Percentiles rank a stretch among this genome's conserved stretches.
phyloP scores from a whole-genome alignment of 2,797 vertebrate genomes.

The Pangasius krempfi region DNA sequence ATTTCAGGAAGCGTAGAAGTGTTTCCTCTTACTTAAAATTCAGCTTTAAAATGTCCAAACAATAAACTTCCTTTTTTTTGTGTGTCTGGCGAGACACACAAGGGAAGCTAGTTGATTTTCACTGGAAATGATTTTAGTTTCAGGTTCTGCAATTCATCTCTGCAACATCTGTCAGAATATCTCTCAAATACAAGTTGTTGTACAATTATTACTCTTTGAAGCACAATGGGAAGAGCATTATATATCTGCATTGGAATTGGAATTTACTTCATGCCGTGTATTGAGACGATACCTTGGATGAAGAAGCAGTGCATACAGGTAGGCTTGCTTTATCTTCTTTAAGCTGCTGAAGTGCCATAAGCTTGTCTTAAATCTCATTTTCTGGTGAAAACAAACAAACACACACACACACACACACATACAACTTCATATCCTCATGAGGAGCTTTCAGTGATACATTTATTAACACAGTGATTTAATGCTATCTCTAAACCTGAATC shows the following conservation, averaged over 20 bases:
- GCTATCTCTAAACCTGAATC: background rate
- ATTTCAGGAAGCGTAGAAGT: background rate
- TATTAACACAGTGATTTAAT: background rate
- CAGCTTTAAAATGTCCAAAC: background rate
- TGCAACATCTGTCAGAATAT: too few species aligned
- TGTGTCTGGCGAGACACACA: background rate
- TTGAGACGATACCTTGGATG: constrained; percentile 25
- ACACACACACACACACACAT: background rate
- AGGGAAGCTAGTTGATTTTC: background rate
- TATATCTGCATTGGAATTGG: background rate
- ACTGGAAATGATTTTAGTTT: background rate
- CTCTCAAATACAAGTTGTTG: background rate
- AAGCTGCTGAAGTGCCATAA: background rate
- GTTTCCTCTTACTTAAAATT: background rate
- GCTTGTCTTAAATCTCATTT: background rate
- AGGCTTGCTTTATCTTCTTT: background rate
- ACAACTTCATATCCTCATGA: background rate
- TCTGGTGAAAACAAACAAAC: background rate
- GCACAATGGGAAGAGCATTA: background rate
- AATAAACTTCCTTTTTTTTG: background rate
- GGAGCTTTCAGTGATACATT: background rate
- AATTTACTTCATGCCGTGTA: background rate
- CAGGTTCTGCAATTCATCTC: constrained; percentile 26
- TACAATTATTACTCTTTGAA: background rate
- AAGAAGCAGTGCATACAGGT: constrained; percentile 27